A percentile compares a stretch with the other conserved stretches of the same genome.
These are phyloP conservation scores for Myopa tessellatipennis DNA, from an alignment of 2,888 invertebrate species.

Conservation along the genomic window DNA sequence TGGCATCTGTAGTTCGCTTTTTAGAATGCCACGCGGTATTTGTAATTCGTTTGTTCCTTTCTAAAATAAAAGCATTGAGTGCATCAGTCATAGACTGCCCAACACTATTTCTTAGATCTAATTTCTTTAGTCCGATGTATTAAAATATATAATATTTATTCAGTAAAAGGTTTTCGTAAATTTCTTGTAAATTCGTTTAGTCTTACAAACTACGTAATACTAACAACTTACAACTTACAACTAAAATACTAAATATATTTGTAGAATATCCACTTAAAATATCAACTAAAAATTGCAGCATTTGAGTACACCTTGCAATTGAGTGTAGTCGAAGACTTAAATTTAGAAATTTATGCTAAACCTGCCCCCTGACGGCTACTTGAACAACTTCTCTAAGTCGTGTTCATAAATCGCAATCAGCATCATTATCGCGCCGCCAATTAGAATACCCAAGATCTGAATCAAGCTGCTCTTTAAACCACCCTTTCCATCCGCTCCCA, in stretches of 20 bases:
- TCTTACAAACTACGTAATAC: background rate
- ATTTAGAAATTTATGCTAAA: background rate
- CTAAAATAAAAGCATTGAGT: too few species aligned
- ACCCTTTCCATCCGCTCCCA: slow-evolving; percentile 70
- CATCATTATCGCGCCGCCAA: slow-evolving; percentile 80
- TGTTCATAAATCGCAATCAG: slow-evolving; percentile 80
- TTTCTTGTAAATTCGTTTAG: background rate
- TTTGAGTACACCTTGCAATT: background rate
- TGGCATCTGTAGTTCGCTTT: too few species aligned
- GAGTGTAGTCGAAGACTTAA: background rate
- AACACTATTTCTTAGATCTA: background rate
- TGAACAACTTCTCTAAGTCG: slow-evolving; percentile 57
- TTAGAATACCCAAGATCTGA: slow-evolving; percentile 75
- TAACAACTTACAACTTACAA: background rate
- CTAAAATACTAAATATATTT: background rate
- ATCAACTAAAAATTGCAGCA: background rate
- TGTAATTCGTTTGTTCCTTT: too few species aligned
- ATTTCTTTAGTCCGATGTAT: background rate
- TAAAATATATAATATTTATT: too few species aligned
- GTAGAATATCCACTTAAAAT: background rate
- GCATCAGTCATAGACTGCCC: too few species aligned
- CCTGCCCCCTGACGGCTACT: slow-evolving; percentile 46
- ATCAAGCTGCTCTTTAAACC: slow-evolving; percentile 72
- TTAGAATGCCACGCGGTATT: too few species aligned
- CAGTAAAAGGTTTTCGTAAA: too few species aligned